phyloP scores from a whole-genome alignment of 2,888 invertebrate genomes.

The Tetranychus truncatus region DNA sequence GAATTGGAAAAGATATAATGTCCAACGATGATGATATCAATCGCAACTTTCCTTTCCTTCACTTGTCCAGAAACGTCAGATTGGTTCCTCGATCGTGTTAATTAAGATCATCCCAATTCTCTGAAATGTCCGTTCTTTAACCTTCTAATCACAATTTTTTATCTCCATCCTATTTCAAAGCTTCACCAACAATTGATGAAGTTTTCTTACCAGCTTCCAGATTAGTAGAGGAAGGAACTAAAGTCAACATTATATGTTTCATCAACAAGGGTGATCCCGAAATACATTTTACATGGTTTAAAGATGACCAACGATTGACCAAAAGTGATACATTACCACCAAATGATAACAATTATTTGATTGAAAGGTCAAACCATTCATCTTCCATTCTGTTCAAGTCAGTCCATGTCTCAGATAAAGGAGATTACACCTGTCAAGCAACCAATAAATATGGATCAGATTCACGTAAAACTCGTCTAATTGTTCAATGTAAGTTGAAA shows the following conservation, averaged over 20 bases:
- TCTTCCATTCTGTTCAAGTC: slow-evolving; percentile 7
- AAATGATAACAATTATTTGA: not conserved
- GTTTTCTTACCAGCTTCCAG: slow-evolving; percentile 16
- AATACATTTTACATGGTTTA: slow-evolving; percentile 16
- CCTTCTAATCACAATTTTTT: not conserved
- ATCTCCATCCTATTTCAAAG: not conserved
- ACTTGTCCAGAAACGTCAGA: no score
- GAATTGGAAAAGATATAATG: not conserved
- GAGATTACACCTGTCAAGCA: slow-evolving; percentile 11
- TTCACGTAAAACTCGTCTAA: not conserved
- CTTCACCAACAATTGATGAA: slow-evolving; percentile 17
- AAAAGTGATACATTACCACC: not conserved
- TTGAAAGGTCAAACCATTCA: slow-evolving; percentile 7
- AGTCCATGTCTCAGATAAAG: not conserved
- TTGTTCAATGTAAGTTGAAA: slow-evolving; percentile 6
- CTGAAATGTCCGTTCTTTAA: not conserved
- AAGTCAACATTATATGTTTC: slow-evolving; percentile 14
- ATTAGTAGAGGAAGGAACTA: slow-evolving; percentile 17
- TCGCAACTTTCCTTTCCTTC: not conserved
- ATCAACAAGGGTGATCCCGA: slow-evolving; percentile 19
- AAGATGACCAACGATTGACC: slow-evolving; percentile 13
- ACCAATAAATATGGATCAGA: slow-evolving; percentile 10
- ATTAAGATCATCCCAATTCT: no score
- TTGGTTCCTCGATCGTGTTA: no score
- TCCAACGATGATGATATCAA: not conserved